A percentile compares a stretch with the other conserved stretches of the same genome.
These are phyloP conservation scores for Sanderia malayensis DNA, from an alignment of 30 jellyfish, hydroid and myxozoan genomes.

Conservation along the genomic window DNA sequence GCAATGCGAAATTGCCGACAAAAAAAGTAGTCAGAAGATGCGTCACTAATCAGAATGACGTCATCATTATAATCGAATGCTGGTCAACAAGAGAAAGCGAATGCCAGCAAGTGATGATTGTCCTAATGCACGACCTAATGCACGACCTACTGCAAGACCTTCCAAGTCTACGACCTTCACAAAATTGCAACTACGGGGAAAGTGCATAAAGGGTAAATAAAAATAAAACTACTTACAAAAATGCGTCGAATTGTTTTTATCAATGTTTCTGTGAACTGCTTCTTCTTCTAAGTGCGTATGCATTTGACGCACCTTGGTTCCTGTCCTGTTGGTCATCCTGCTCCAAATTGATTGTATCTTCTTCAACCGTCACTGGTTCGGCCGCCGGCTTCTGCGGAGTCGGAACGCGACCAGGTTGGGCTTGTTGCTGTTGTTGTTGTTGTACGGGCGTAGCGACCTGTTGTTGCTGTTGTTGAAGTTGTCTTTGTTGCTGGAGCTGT, in stretches of 20 bases:
- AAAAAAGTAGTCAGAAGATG: no score
- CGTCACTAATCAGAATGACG: no score
- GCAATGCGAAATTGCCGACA: no score
- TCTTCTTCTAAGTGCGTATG: conserved; percentile 53
- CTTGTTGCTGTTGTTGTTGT: conserved; percentile 44
- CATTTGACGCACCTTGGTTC: conserved; percentile 21
- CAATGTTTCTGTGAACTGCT: conserved; percentile 46
- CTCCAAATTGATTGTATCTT: not conserved
- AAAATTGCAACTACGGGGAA: no score
- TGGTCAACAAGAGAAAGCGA: no score
- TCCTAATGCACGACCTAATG: no score
- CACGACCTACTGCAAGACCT: no score
- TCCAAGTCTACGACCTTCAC: no score
- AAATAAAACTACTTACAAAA: not conserved
- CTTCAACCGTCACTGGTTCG: conserved; percentile 16
- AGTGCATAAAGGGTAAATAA: not conserved
- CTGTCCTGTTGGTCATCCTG: conserved; percentile 52
- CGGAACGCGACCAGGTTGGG: conserved; percentile 38
- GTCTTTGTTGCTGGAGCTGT: conserved; percentile 22
- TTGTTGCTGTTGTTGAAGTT: conserved; percentile 45
- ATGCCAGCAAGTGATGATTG: no score
- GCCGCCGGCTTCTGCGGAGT: conserved; percentile 55
- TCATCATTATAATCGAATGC: no score
- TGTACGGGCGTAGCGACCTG: no score
- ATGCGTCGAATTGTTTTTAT: not conserved